Evolutionary conservation across 2,797 vertebrate genomes (phyloP).

Genomic region (Pseudomugil tenellus): DNA sequence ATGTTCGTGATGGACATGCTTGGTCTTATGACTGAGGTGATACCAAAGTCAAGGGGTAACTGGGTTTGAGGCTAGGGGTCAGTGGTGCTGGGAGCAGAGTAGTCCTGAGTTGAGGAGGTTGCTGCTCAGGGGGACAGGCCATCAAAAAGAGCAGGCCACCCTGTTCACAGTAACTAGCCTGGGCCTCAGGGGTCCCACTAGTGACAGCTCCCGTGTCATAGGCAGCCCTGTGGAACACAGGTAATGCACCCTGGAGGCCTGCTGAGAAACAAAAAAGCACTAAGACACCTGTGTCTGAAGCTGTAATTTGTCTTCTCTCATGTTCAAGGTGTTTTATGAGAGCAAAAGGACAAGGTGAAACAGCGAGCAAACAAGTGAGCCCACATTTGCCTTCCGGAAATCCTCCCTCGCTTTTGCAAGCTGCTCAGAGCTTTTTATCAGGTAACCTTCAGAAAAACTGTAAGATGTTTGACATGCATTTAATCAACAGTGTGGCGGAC

Average conservation of each 20-base stretch:
- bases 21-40: constrained; percentile 62
- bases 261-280: constrained; percentile 68
- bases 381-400: constrained; percentile 64
- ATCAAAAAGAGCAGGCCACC: constrained; percentile 70
- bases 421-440: constrained; percentile 31
- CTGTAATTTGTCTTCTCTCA: constrained; percentile 85
- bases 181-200: constrained; percentile 59
- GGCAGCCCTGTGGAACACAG: constrained; percentile 71
- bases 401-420: constrained; percentile 52
- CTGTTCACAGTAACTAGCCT: constrained; percentile 64
- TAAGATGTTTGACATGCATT: constrained; percentile 22
- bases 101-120: constrained; percentile 55
- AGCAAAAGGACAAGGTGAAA: constrained; percentile 82
- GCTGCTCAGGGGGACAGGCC: constrained; percentile 68
- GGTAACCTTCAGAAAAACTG: constrained; percentile 26
- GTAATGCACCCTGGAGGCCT: constrained; percentile 72
- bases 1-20: constrained; percentile 58
- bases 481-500: constrained; percentile 23
- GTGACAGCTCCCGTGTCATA: constrained; percentile 77
- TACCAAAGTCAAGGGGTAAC: constrained; percentile 63
- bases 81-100: constrained; percentile 50
- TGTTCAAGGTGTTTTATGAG: constrained; percentile 86
- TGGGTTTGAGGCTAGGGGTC: constrained; percentile 65
- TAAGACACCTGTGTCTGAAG: constrained; percentile 81
- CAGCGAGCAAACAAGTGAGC: constrained; percentile 70